Conservation (phyloP, 2,797 vertebrate genomes). For the Pseudochromis fuscus region DNA sequence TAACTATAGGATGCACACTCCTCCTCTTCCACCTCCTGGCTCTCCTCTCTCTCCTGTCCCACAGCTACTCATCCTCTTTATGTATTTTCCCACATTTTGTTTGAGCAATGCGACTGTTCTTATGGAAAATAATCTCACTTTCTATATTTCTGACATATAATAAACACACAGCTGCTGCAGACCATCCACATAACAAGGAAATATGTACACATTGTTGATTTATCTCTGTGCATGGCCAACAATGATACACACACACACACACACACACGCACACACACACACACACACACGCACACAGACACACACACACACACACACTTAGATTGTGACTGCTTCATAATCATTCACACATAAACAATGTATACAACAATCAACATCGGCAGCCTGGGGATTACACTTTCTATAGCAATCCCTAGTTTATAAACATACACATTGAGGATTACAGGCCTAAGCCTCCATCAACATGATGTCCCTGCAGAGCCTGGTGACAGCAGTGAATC, state of each 20-base stretch:
- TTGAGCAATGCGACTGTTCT: slow-evolving; percentile 2
- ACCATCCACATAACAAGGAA: not conserved
- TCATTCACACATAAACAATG: slow-evolving; percentile 20
- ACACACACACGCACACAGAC: slow-evolving; percentile 15
- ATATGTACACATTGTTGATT: not conserved
- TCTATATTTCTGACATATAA: slow-evolving; percentile 9
- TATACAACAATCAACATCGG: slow-evolving; percentile 33
- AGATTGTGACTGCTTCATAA: slow-evolving; percentile 34
- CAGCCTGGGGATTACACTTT: slow-evolving; percentile 55
- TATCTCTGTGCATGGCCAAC: not conserved
- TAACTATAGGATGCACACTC: slow-evolving; percentile 18
- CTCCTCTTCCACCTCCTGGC: not conserved
- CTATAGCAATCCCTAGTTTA: slow-evolving; percentile 38
- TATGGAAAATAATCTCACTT: slow-evolving; percentile 5
- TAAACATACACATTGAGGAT: slow-evolving; percentile 60
- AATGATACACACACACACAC: not conserved
- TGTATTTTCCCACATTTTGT: not conserved
- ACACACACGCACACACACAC: slow-evolving; percentile 3
- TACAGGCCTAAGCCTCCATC: slow-evolving; percentile 49
- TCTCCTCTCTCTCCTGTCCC: not conserved
- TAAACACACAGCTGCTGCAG: slow-evolving; percentile 5
- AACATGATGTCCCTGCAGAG: slow-evolving; percentile 24
- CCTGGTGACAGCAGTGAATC: slow-evolving; percentile 19
- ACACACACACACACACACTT: slow-evolving; percentile 22
- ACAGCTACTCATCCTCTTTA: not conserved